Conservation (phyloP, 2,888 invertebrate species). For the Sarcophaga caerulescens region DNA sequence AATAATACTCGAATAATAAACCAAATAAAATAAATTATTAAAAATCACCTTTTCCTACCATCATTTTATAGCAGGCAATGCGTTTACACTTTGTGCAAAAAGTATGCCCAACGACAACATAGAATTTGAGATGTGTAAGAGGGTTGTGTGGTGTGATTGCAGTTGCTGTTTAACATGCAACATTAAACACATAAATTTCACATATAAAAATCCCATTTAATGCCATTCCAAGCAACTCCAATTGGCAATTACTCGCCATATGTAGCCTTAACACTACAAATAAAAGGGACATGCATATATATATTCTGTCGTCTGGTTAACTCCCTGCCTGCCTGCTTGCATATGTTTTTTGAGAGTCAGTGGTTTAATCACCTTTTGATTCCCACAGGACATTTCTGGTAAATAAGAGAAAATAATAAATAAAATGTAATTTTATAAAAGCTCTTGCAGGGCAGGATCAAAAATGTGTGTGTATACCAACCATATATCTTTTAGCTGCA, state of each 20-base stretch:
- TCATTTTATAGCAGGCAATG: background rate
- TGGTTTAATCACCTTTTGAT: constrained; percentile 48
- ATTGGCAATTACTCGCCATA: constrained; percentile 48
- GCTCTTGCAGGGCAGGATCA: background rate
- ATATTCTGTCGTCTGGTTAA: background rate
- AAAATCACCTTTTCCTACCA: background rate
- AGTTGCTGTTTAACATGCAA: constrained; percentile 48
- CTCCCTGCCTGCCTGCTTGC: background rate
- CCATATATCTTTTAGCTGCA: background rate
- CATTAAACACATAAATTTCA: constrained; percentile 52
- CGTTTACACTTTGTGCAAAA: background rate
- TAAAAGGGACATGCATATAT: background rate
- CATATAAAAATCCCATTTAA: constrained; percentile 51
- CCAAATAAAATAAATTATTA: constrained; percentile 32
- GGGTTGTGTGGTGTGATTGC: background rate
- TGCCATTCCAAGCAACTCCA: constrained; percentile 47
- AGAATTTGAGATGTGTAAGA: background rate
- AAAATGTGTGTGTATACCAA: background rate
- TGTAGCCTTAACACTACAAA: background rate
- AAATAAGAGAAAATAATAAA: constrained; percentile 30
- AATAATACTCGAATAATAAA: constrained; percentile 15
- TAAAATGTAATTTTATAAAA: constrained; percentile 46
- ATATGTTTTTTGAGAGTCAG: background rate
- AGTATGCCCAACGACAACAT: background rate
- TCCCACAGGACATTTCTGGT: constrained; percentile 63